A percentile compares a stretch with the other conserved stretches of the same genome.
Evolutionary conservation across 2,797 vertebrate species (phyloP).

Genomic region (Pampus argenteus): DNA sequence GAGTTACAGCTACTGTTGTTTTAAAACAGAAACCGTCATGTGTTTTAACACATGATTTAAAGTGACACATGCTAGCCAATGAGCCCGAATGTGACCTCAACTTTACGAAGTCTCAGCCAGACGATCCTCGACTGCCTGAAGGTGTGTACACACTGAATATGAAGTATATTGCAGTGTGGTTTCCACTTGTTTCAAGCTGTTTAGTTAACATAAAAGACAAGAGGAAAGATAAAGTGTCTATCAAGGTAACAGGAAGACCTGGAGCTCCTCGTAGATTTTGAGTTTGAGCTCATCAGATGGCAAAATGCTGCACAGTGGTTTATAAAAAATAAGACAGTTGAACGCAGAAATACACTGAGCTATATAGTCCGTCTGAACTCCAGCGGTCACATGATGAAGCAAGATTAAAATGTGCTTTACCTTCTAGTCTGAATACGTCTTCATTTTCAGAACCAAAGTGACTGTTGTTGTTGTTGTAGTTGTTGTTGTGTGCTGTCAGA

Average conservation of each 20-base stretch:
- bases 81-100: not conserved
- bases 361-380: no score
- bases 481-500: not conserved
- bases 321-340: no score
- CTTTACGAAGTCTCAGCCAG: not conserved
- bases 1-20: not conserved
- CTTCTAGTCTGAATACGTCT: conserved; percentile 12
- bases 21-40: not conserved
- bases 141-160: conserved; percentile 11
- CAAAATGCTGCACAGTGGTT: no score
- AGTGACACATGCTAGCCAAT: not conserved
- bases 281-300: no score
- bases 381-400: not conserved
- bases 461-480: not conserved
- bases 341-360: no score
- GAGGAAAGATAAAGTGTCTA: no score
- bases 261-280: no score
- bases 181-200: no score
- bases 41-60: not conserved
- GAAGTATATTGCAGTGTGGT: not conserved
- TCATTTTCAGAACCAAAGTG: not conserved
- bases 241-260: no score
- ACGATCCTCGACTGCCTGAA: conserved; percentile 9
- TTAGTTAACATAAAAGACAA: no score
- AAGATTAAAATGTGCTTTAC: not conserved